phyloP scores from a whole-genome alignment of 2,797 vertebrate genomes.

The Macroramphosus scolopax region DNA sequence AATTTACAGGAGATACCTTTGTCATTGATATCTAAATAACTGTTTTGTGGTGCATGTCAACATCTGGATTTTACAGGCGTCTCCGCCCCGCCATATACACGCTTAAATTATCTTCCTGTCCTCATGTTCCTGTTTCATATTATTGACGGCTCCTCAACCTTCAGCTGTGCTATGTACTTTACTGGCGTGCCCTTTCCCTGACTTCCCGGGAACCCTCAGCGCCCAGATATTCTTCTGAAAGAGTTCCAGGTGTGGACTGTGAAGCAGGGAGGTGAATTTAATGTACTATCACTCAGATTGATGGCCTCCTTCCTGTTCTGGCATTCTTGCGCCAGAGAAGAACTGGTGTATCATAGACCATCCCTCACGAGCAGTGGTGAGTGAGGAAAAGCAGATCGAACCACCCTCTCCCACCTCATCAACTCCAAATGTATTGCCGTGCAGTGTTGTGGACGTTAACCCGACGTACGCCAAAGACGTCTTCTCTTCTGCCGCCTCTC shows the following conservation, averaged over 20 bases:
- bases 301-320: slow-evolving; percentile 66
- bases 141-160: slow-evolving; percentile 16
- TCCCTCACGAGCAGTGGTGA: slow-evolving; percentile 40
- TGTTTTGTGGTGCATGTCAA: too few relatives aligned
- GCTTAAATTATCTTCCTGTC: slow-evolving; percentile 6
- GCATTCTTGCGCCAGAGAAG: slow-evolving; percentile 24
- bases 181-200: slow-evolving; percentile 58
- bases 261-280: slow-evolving; percentile 61
- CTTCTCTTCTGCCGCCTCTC: too few relatives aligned
- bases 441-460: too few relatives aligned
- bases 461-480: too few relatives aligned
- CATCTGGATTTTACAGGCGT: background rate
- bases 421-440: too few relatives aligned
- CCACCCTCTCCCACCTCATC: slow-evolving; percentile 7
- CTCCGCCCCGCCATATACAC: too few relatives aligned
- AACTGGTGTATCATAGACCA: slow-evolving; percentile 15
- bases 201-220: slow-evolving; percentile 50
- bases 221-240: slow-evolving; percentile 67
- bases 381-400: slow-evolving; percentile 57
- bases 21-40: too few relatives aligned
- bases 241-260: slow-evolving; percentile 71
- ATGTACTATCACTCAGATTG: slow-evolving; percentile 57
- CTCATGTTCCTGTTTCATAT: slow-evolving; percentile 34
- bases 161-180: slow-evolving; percentile 48
- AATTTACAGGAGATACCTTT: too few relatives aligned